phyloP scores from a whole-genome alignment of 2,797 vertebrate species.

The Megaceryle alcyon region DNA sequence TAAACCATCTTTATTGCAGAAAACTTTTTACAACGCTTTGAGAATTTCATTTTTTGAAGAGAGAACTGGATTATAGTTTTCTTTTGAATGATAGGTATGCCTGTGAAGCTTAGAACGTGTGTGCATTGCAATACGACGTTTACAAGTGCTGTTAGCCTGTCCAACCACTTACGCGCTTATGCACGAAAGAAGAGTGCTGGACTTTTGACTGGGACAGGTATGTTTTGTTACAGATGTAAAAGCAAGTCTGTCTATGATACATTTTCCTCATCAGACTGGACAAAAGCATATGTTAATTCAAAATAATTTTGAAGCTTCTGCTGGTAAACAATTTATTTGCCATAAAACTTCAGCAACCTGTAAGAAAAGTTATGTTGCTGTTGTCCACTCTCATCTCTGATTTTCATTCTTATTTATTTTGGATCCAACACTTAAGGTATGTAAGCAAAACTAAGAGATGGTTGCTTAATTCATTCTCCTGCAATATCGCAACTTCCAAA shows the following conservation, averaged over 20 bases:
- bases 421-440: conserved; percentile 68
- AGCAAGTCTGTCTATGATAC: conserved; percentile 78
- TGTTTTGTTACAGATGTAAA: conserved; percentile 80
- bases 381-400: conserved; percentile 74
- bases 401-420: conserved; percentile 74
- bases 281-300: conserved; percentile 75
- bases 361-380: conserved; percentile 74
- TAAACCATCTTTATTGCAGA: conserved; percentile 78
- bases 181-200: conserved; percentile 88
- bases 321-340: conserved; percentile 69
- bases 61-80: conserved; percentile 86
- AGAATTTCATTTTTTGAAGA: conserved; percentile 81
- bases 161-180: conserved; percentile 87
- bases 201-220: conserved; percentile 88
- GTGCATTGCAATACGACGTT: conserved; percentile 87
- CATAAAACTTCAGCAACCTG: conserved; percentile 76
- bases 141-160: conserved; percentile 91
- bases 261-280: conserved; percentile 77
- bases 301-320: conserved; percentile 69
- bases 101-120: conserved; percentile 87
- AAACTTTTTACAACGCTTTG: conserved; percentile 78
- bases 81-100: conserved; percentile 85
- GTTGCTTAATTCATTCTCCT: conserved; percentile 55
- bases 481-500: conserved; percentile 17
- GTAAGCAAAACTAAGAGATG: conserved; percentile 50